Evolutionary conservation across 2,888 invertebrate genomes (phyloP).

Genomic region (Phymatocera aterrima): DNA sequence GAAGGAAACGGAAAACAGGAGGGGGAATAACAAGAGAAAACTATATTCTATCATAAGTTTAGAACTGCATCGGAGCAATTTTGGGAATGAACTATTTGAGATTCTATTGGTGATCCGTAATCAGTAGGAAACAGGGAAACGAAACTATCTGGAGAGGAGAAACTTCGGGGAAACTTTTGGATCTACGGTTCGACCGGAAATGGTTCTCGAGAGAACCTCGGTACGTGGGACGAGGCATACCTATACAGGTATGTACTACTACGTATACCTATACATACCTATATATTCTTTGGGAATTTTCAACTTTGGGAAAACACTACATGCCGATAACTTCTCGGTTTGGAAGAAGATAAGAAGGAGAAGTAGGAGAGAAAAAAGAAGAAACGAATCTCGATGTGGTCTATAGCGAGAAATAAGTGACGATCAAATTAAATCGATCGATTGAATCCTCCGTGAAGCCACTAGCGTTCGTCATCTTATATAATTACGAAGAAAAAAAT

Average conservation of each 20-base stretch:
- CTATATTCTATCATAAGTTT: neutral
- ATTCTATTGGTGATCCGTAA: conserved; percentile 40
- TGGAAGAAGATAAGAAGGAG: neutral
- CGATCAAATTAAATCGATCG: conserved; percentile 6
- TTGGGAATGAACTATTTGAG: conserved; percentile 30
- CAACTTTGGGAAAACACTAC: neutral
- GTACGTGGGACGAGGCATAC: too few relatives aligned
- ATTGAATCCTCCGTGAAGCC: neutral
- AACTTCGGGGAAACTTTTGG: conserved; percentile 2
- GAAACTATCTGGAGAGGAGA: conserved; percentile 28
- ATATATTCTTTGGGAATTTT: neutral
- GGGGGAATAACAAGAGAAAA: too few relatives aligned
- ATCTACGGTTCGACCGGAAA: conserved; percentile 21
- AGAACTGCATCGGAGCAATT: conserved; percentile 18
- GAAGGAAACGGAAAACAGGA: too few relatives aligned
- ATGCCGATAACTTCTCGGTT: neutral
- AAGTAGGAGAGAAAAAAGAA: neutral
- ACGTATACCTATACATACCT: too few relatives aligned
- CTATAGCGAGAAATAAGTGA: neutral
- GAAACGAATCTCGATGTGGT: neutral
- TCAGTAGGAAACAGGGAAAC: conserved; percentile 28
- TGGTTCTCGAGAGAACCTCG: neutral
- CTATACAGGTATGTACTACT: too few relatives aligned
- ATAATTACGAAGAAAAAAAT: too few relatives aligned
- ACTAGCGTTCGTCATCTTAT: too few relatives aligned